Evolutionary conservation across 2,113 vertebrate species (phyloP), one percentile per base, ranked within the genome.

Genomic region (Tiliqua scincoides): DNA sequence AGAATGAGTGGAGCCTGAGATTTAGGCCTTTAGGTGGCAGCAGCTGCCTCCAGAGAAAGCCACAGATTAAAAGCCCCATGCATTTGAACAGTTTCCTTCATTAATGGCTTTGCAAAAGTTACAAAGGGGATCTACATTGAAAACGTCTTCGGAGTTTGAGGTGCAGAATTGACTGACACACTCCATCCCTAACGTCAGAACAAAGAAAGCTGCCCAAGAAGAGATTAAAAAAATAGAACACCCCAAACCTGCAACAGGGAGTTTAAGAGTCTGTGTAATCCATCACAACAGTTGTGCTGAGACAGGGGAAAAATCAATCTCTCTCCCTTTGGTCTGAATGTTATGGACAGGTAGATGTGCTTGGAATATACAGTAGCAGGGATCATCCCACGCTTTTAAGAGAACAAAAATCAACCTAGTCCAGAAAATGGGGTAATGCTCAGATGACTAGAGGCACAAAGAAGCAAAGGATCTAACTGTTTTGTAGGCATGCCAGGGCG

Each of bases 261-360:
- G n/a, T 74, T 77, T 74, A 65, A 74, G 70, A 37, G 54, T 48
- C 57, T 86, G 54, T 63, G 59, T 86, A 86, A 86, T 73, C 77
- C 68, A 86, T 80, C 68, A 52, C 68, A 37, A 54, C 43, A 80
- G 78, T 63, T 80, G 77, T 52, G 65, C 27, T 27, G 59, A 81
- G 61, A 81, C 17, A 52, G 48, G 67, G 2, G 35, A 72, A 30
- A 79, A 86, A 79, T 80, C 76, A 72, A 73, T 80, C 52, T 63
- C 8, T 25, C 48, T 74, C 57, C 82, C 52, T 80, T 73, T 73
- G 40, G 85, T 18, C 68, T 71, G 21, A 80, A 79, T 73, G 68
- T 79, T 79, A 80, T 52, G 18, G 37, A 63, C 59, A 63, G 71
- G 54, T 61, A 85, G 59, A 27, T 61, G 37, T 61, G 84, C 54